phyloP scores from a whole-genome alignment of 2,888 invertebrate genomes.

The Pterobdella sp. region DNA sequence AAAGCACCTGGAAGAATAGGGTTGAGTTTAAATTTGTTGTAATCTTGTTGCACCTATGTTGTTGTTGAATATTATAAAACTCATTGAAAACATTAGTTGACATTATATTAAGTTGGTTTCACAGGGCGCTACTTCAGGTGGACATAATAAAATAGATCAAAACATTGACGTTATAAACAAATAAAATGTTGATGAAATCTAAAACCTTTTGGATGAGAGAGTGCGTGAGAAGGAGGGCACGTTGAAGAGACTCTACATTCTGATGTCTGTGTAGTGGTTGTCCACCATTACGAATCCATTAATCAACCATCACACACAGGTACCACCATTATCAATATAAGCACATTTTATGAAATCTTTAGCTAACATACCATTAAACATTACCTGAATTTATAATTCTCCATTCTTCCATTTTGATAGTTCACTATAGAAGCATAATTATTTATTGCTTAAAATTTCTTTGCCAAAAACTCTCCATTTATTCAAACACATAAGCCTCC shows the following conservation, averaged over 20 bases:
- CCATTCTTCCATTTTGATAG: too few species aligned
- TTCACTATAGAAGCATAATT: too few species aligned
- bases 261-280: not conserved
- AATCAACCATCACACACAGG: not conserved
- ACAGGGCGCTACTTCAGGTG: too few species aligned
- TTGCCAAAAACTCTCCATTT: not conserved
- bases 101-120: too few species aligned
- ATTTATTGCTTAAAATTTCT: too few species aligned
- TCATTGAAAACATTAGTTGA: too few species aligned
- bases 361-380: too few species aligned
- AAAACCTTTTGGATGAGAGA: conserved; percentile 1
- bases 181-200: too few species aligned
- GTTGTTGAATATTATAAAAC: too few species aligned
- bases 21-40: not conserved
- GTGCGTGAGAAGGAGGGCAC: not conserved
- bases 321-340: not conserved
- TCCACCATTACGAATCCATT: conserved; percentile 8
- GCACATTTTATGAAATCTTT: not conserved
- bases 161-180: too few species aligned
- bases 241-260: not conserved
- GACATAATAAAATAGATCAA: too few species aligned
- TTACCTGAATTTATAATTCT: too few species aligned
- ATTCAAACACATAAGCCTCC: not conserved
- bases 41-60: conserved; percentile 5
- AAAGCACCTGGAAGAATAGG: not conserved